Evolutionary conservation across 2,888 invertebrate species (phyloP).

Genomic region (Lacanobia wlatinum): DNA sequence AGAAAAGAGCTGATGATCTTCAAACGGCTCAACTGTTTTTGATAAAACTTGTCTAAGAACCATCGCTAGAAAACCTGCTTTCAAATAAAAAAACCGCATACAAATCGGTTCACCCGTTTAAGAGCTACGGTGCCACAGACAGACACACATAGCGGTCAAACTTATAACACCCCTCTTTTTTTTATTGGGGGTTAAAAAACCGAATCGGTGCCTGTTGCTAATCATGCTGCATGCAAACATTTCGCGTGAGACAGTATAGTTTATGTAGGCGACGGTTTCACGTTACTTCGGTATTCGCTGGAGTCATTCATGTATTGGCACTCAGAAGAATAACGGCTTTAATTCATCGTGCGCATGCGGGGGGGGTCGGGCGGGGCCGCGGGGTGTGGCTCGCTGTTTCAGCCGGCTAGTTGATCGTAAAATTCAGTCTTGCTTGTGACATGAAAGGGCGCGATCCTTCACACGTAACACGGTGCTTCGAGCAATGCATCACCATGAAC

Average conservation of each 20-base stretch:
- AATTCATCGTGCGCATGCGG: slow-evolving; percentile 81
- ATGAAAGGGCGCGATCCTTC: slow-evolving; percentile 90
- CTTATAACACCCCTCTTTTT: no score
- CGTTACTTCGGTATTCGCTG: slow-evolving; percentile 66
- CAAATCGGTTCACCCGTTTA: no score
- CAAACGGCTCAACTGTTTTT: no score
- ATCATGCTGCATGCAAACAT: slow-evolving; percentile 41
- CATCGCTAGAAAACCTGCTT: no score
- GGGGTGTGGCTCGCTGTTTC: slow-evolving; percentile 82
- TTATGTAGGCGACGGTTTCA: slow-evolving; percentile 57
- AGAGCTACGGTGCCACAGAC: no score
- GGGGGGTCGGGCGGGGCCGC: slow-evolving; percentile 67
- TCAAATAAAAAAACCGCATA: no score
- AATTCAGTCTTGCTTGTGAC: slow-evolving; percentile 90
- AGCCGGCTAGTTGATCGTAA: slow-evolving; percentile 80
- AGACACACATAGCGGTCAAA: no score
- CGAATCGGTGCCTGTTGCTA: slow-evolving; percentile 58
- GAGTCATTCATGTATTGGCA: slow-evolving; percentile 76
- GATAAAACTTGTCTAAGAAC: no score
- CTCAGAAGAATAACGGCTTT: slow-evolving; percentile 72
- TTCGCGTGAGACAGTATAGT: slow-evolving; percentile 38
- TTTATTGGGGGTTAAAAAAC: no score
- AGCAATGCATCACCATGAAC: slow-evolving; percentile 94
- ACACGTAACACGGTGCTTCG: slow-evolving; percentile 91
- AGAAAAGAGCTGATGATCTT: no score